A percentile compares a stretch with the other conserved stretches of the same genome.
Evolutionary conservation across 2,113 vertebrate species (phyloP).

Genomic region (Eretmochelys imbricata): DNA sequence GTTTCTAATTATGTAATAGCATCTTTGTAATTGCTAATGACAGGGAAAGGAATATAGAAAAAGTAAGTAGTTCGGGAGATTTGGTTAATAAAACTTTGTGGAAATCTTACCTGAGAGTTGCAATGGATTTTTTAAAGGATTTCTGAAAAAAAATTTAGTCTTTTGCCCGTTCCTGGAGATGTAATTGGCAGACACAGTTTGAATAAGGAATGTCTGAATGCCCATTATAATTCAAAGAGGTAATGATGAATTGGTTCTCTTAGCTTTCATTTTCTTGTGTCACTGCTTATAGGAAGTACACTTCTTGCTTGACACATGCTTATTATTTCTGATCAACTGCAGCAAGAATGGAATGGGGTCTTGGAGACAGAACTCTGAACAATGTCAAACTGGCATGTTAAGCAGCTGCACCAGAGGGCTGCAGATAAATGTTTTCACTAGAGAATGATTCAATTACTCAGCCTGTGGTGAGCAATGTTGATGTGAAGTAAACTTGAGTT

Average conservation of each 20-base stretch:
- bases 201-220: neutral
- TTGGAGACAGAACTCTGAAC: slow-evolving; percentile 18
- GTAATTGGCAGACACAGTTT: neutral
- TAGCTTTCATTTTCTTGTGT: slow-evolving; percentile 6
- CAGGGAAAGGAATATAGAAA: neutral
- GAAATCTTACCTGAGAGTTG: neutral
- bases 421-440: slow-evolving; percentile 1
- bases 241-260: neutral
- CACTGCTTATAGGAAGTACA: neutral
- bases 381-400: neutral
- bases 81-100: neutral
- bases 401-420: slow-evolving; percentile 6
- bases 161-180: neutral
- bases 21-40: neutral
- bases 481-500: slow-evolving; percentile 20
- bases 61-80: neutral
- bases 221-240: neutral
- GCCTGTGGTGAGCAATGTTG: neutral
- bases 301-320: neutral
- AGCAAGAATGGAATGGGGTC: neutral
- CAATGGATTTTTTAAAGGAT: neutral
- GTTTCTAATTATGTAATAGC: neutral
- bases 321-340: neutral
- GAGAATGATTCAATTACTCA: slow-evolving; percentile 21
- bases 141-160: neutral